A percentile compares a stretch with the other conserved stretches of the same genome.
phyloP scores from a whole-genome alignment of 2,797 vertebrate genomes.

The Cyclopterus lumpus region DNA sequence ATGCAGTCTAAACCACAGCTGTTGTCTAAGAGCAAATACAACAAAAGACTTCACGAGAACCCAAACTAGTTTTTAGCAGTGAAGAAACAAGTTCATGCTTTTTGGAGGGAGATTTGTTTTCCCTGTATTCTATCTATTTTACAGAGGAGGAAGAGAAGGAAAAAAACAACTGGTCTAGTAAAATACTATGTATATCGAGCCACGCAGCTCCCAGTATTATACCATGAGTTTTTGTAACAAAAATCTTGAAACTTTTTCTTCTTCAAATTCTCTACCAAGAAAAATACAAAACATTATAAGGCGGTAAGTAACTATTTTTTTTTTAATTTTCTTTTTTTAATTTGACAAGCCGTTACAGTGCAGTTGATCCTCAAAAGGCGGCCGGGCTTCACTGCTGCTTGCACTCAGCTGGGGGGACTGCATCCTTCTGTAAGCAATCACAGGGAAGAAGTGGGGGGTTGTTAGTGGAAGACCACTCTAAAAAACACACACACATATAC shows the following conservation, averaged over 20 bases:
- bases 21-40: conserved; percentile 92
- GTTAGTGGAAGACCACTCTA: neutral
- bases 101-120: conserved; percentile 72
- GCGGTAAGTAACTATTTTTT: conserved; percentile 97
- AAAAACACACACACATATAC: neutral
- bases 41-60: conserved; percentile 93
- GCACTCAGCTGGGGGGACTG: conserved; percentile 95
- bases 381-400: conserved; percentile 96
- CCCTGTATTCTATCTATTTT: conserved; percentile 77
- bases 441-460: neutral
- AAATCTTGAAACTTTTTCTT: conserved; percentile 86
- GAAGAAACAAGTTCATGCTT: conserved; percentile 91
- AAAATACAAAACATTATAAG: conserved; percentile 99
- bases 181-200: conserved; percentile 93
- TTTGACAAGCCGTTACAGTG: conserved; percentile 95
- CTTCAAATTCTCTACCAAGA: conserved; percentile 94
- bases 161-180: conserved; percentile 85
- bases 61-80: conserved; percentile 93
- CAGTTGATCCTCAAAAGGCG: conserved; percentile 92
- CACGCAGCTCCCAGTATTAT: conserved; percentile 85
- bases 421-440: conserved; percentile 92
- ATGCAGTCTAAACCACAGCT: conserved; percentile 87
- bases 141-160: conserved; percentile 84
- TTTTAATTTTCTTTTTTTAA: conserved; percentile 77
- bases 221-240: conserved; percentile 89